Evolutionary conservation across 2,888 invertebrate genomes (phyloP), one percentile per base, ranked within the genome.

Genomic region (Micoletzkya japonica): DNA sequence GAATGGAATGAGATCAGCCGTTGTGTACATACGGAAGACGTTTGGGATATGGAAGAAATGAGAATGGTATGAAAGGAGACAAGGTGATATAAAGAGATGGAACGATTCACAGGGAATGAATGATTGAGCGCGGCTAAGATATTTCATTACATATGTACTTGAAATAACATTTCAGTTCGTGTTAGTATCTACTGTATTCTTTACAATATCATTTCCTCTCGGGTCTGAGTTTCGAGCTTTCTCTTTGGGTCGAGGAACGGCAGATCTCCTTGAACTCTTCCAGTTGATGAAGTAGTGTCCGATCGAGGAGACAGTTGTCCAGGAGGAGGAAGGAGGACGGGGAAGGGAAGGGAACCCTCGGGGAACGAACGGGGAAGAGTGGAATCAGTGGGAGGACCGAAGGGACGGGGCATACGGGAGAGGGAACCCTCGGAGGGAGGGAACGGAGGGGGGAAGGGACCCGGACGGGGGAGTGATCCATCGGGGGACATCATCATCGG

Each of bases 161-260:
- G n/a, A n/a, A n/a, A n/a, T n/a, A n/a, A n/a, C n/a, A n/a, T n/a
- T n/a, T n/a, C n/a, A n/a, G n/a, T n/a, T n/a, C n/a, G n/a, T n/a
- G n/a, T n/a, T n/a, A n/a, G n/a, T n/a, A n/a, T n/a, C n/a, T n/a
- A n/a, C n/a, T n/a, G n/a, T n/a, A n/a, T n/a, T n/a, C n/a, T 60
- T 78, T 70, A 82, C 49, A 79, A 79, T 64, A 82, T 81, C 54
- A 80, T 75, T 54, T 83, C 81, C 64, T 82, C 81, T 59, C 79
- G 76, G 24, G 84, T 84, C 60, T 84, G 84, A 2, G 75, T 75
- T 59, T 84, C 84, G 59, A 74, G 79, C 75, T 76, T 77, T 70
- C 84, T 70, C 36, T 76, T 74, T n/a, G 84, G 84, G 70, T 84
- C 84, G 58, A 84, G 71, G 69, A 81, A 84, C 30, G 78, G 75